Evolutionary conservation across 2,888 invertebrate genomes (phyloP).

Genomic region (Cephalotes varians): DNA sequence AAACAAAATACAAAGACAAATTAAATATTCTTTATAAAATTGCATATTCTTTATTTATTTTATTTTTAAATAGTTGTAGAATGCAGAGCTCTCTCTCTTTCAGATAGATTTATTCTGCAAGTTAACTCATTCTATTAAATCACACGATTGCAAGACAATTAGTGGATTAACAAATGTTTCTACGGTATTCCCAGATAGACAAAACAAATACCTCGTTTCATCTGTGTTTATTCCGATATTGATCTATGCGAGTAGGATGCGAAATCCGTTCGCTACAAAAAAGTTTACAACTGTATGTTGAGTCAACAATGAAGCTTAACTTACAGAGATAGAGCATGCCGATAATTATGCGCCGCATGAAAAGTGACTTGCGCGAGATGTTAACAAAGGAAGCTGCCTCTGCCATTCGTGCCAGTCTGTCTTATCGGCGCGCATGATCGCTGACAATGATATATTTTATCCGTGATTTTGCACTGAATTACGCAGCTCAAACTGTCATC

Average conservation of each 20-base stretch:
- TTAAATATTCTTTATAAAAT: no score
- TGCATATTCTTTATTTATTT: background rate
- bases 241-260: conserved; percentile 28
- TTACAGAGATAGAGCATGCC: conserved; percentile 30
- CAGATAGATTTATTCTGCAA: background rate
- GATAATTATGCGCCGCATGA: conserved; percentile 22
- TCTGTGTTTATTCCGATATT: background rate
- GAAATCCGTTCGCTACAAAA: conserved; percentile 20
- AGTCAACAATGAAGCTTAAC: conserved; percentile 28
- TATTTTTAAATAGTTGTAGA: background rate
- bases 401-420: background rate
- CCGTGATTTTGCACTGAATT: conserved; percentile 34
- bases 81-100: background rate
- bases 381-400: conserved; percentile 31
- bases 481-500: conserved; percentile 21
- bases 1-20: background rate
- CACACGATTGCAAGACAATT: background rate
- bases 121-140: background rate
- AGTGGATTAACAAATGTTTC: background rate
- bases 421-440: conserved; percentile 25
- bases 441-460: conserved; percentile 43
- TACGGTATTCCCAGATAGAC: background rate
- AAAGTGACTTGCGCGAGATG: conserved; percentile 17
- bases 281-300: conserved; percentile 26
- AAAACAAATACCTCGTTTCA: background rate